Base-by-base conservation (phyloP, 1,140 invertebrate species). In the Microplitis mediator region DNA sequence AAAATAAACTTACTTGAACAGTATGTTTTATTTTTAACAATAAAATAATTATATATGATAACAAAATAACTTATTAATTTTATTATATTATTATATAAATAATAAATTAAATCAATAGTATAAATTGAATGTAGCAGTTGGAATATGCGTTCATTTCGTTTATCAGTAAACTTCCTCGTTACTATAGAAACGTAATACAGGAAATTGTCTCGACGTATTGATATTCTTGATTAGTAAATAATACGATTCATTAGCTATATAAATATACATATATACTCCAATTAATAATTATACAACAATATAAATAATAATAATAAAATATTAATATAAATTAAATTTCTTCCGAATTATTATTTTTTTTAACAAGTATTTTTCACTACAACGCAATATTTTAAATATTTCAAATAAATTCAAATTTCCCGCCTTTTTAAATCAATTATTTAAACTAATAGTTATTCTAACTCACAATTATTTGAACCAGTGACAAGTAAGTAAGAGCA, bases 151-250 rank as follows among this genome's bases (percentile, higher is more conserved):
- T 64, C 34, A 51, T 65, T 71, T 54, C 34, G 69, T 39, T 71
- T 65, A 56, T 51, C 32, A 63, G 69, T 9, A 23, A 71, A 71
- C 51, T 51, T 65, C 34, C 69, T 34, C 63, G 69, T 71, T 71
- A 50, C 62, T 54, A 71, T 64, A 58, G 69, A 52, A 71, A 71
- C 69, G 34, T 51, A 62, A 63, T 58, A 36, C 32, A 13, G 8
- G n/a, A 64, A 34, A 13, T 71, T 36, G 31, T 32, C 52, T 65
- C 45, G 31, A 8, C 8, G 13, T 52, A 70, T 70, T 45, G 60
- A 62, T 70, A 62, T 62, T 70, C 64, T 39, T 32, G 35, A 63
- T 32, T n/a, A 39, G 61, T 39, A 34, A 60, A 60, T 34, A 60
- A 32, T 60, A 34, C 16, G 13, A 16, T 45, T 45, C 11, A 45